These are phyloP conservation scores for Batillaria attramentaria DNA, from an alignment of 1,140 invertebrate species.

Conservation along the genomic window DNA sequence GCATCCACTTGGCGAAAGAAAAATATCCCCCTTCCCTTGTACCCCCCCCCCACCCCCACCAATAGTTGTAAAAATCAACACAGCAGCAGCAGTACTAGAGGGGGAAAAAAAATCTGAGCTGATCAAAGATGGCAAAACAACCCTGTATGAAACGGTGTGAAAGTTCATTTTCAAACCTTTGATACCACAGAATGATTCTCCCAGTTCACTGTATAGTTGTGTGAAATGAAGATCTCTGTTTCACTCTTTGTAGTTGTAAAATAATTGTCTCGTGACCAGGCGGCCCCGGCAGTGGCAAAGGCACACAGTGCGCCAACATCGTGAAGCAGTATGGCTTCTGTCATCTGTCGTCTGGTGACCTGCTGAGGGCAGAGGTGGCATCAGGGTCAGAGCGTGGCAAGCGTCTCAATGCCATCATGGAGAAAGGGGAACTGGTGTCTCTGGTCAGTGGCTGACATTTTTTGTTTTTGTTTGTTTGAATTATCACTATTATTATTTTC, in stretches of 20 bases:
- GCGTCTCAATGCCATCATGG: slow-evolving; percentile 79
- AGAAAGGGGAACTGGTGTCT: slow-evolving; percentile 87
- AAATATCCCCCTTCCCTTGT: too few relatives aligned
- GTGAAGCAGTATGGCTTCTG: slow-evolving; percentile 72
- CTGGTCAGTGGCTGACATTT: slow-evolving; percentile 69
- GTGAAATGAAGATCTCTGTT: not conserved
- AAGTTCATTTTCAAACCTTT: not conserved
- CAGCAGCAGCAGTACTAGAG: too few relatives aligned
- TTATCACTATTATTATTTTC: too few relatives aligned
- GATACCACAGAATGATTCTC: not conserved
- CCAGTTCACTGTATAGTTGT: not conserved
- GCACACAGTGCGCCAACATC: slow-evolving; percentile 73
- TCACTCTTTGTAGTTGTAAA: too few relatives aligned
- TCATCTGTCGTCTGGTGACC: slow-evolving; percentile 73
- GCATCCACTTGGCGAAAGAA: too few relatives aligned
- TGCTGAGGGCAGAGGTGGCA: slow-evolving; percentile 71
- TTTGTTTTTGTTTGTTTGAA: too few relatives aligned
- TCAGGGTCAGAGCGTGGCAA: slow-evolving; percentile 70
- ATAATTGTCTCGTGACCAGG: too few relatives aligned
- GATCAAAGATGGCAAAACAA: too few relatives aligned
- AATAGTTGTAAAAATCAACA: too few relatives aligned
- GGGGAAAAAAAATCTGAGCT: too few relatives aligned
- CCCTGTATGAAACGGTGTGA: too few relatives aligned
- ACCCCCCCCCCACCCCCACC: too few relatives aligned
- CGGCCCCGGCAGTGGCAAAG: slow-evolving; percentile 73